phyloP scores from a whole-genome alignment of 2,888 invertebrate species.

The Diadegma fenestrale region DNA sequence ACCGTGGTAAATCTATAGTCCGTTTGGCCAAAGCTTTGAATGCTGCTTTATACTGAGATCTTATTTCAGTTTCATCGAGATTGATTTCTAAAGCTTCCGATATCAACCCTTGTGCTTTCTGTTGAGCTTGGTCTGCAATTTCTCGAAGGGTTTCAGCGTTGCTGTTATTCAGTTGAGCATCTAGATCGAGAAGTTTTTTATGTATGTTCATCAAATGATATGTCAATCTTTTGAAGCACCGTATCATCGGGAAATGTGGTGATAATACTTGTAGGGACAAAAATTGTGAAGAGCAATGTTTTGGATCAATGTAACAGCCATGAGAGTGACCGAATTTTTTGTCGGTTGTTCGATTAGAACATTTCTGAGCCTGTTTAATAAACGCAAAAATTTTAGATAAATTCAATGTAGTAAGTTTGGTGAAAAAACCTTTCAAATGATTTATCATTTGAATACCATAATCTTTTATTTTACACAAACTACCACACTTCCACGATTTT shows the following conservation, averaged over 20 bases:
- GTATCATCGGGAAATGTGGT: conserved; percentile 14
- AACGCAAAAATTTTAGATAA: neutral
- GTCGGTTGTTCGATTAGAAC: neutral
- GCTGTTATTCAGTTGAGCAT: conserved; percentile 3
- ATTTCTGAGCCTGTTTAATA: conserved; percentile 21
- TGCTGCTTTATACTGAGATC: conserved; percentile 23
- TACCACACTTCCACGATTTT: conserved; percentile 27
- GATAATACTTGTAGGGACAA: neutral
- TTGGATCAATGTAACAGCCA: conserved; percentile 17
- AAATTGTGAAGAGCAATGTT: conserved; percentile 4
- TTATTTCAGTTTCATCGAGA: conserved; percentile 60
- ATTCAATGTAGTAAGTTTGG: neutral
- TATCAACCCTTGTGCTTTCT: conserved; percentile 38
- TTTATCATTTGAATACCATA: conserved; percentile 9
- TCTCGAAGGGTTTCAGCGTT: conserved; percentile 3
- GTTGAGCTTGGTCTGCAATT: conserved; percentile 42
- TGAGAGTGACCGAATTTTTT: conserved; percentile 18
- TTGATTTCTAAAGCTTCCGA: conserved; percentile 26
- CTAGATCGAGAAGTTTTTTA: neutral
- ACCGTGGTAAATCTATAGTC: conserved; percentile 52
- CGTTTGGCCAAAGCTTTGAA: conserved; percentile 59
- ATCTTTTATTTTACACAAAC: conserved; percentile 28
- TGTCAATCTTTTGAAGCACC: conserved; percentile 36
- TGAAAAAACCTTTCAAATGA: conserved; percentile 21
- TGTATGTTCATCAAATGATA: conserved; percentile 24